Evolutionary conservation across 2,888 invertebrate species (phyloP).

Genomic region (Sthenelais limicola): DNA sequence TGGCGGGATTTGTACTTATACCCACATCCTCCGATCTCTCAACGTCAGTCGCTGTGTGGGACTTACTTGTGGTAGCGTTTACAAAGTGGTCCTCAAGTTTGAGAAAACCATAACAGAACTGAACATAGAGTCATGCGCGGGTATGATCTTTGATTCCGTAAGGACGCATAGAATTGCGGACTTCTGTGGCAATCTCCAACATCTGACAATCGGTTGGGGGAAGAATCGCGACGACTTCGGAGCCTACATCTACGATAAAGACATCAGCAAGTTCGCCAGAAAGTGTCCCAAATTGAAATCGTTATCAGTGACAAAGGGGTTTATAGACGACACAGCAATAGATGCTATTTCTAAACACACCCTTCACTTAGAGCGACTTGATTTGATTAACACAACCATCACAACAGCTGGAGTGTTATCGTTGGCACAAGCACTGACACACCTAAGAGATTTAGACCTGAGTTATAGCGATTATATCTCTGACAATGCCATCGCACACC

Average conservation of each 20-base stretch:
- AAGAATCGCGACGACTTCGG: not conserved
- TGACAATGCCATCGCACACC: not conserved
- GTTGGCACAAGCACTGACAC: not conserved
- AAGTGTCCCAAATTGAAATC: not conserved
- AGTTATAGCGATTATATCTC: not conserved
- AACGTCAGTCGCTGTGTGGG: not conserved
- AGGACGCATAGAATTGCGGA: not conserved
- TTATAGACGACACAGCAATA: not conserved
- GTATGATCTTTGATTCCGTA: not conserved
- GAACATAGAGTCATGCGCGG: slow-evolving; percentile 3
- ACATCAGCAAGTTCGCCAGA: not conserved
- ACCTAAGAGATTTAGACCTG: not conserved
- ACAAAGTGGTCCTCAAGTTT: not conserved
- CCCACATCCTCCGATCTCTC: not conserved
- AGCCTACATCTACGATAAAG: not conserved
- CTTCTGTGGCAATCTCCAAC: not conserved
- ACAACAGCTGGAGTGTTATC: not conserved
- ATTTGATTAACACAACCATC: not conserved
- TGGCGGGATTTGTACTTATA: not conserved
- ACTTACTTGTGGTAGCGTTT: not conserved
- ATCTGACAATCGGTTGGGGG: slow-evolving; percentile 2
- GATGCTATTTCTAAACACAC: not conserved
- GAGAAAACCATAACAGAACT: not conserved
- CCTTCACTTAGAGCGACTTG: not conserved
- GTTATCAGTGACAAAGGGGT: not conserved